These are phyloP conservation scores for Melanogrammus aeglefinus DNA, from an alignment of 2,797 vertebrate genomes.

Conservation along the genomic window DNA sequence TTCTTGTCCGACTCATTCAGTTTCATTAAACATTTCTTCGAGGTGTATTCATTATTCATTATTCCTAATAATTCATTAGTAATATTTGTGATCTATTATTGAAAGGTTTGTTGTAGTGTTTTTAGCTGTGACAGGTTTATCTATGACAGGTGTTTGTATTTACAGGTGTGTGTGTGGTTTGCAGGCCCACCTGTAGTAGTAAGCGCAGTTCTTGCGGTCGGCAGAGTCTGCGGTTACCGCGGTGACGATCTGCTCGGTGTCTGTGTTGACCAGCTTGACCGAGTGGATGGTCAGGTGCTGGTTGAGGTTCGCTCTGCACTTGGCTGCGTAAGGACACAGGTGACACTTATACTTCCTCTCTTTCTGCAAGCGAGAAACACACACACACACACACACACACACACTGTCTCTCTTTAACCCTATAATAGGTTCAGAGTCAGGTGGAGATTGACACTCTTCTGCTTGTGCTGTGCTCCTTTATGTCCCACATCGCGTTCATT, in stretches of 20 bases:
- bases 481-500: constrained; percentile 59
- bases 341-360: constrained; percentile 99
- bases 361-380: constrained; percentile 78
- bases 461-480: constrained; percentile 60
- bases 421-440: constrained; percentile 66
- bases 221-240: constrained; percentile 85
- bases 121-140: background rate
- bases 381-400: constrained; percentile 10
- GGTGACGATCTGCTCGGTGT: constrained; percentile 91
- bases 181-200: constrained; percentile 88
- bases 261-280: constrained; percentile 96
- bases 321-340: constrained; percentile 98
- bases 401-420: constrained; percentile 48
- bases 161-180: background rate
- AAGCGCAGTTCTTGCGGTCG: constrained; percentile 92
- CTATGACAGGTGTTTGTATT: background rate
- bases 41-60: background rate
- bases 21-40: too few species aligned
- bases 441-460: constrained; percentile 70
- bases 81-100: background rate
- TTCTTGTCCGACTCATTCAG: too few species aligned
- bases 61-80: too few species aligned
- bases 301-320: constrained; percentile 98
- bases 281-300: constrained; percentile 98
- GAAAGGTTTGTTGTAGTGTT: background rate